Evolutionary conservation across 2,113 vertebrate genomes (phyloP).

Genomic region (Triplophysa tibetana): DNA sequence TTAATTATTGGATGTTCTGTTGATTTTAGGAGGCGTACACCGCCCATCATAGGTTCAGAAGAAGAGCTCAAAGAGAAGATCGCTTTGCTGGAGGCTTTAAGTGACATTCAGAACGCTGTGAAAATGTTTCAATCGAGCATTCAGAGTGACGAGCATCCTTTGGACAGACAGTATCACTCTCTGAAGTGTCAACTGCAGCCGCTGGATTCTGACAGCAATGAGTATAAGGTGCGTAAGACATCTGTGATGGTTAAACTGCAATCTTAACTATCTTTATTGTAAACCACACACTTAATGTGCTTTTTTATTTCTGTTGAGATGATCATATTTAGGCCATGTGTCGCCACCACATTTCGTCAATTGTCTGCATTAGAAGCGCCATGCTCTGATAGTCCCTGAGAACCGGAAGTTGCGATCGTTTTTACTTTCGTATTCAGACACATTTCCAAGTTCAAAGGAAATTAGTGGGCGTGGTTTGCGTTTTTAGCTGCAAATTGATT

Average conservation of each 20-base stretch:
- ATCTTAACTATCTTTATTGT: neutral
- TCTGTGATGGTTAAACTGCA: neutral
- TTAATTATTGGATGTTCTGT: neutral
- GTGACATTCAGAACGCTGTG: constrained; percentile 87
- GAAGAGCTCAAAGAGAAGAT: constrained; percentile 85
- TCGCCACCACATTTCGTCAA: no score
- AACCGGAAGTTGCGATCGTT: no score
- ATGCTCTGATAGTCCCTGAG: no score
- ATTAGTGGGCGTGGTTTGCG: no score
- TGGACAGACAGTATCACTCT: constrained; percentile 81
- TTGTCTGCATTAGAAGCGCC: no score
- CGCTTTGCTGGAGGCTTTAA: constrained; percentile 82
- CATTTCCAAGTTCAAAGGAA: no score
- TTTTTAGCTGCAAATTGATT: no score
- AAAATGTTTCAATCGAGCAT: constrained; percentile 78
- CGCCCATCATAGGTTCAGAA: constrained; percentile 81
- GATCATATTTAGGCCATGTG: no score
- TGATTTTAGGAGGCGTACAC: constrained; percentile 75
- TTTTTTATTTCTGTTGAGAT: no score
- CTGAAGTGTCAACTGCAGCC: constrained; percentile 77
- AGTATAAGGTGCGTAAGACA: constrained; percentile 74
- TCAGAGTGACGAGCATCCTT: constrained; percentile 75
- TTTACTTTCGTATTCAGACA: no score
- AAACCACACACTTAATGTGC: neutral
- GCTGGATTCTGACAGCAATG: constrained; percentile 67